A percentile compares a stretch with the other conserved stretches of the same genome.
These are phyloP conservation scores for Drosophila sturtevanti DNA, from an alignment of 1,140 invertebrate species.

Conservation along the genomic window DNA sequence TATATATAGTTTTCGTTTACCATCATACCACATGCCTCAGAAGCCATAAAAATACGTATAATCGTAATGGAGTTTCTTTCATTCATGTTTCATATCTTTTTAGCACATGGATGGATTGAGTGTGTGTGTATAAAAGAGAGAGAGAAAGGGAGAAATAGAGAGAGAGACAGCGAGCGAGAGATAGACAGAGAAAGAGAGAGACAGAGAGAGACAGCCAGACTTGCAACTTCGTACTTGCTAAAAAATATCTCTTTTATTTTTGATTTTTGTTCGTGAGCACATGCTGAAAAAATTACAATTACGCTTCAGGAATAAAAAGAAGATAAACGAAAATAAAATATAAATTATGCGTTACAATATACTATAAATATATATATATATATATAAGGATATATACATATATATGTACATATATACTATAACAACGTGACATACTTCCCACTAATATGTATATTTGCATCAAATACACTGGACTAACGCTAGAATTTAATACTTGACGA, in stretches of 20 bases:
- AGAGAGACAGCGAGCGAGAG: conserved; percentile 33
- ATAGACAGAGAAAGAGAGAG: conserved; percentile 37
- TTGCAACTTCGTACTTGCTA: conserved; percentile 74
- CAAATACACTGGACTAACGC: too few relatives aligned
- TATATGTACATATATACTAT: too few relatives aligned
- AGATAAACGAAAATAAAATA: conserved; percentile 31
- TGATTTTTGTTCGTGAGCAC: conserved; percentile 71
- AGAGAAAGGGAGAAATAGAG: background rate
- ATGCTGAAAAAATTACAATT: conserved; percentile 75
- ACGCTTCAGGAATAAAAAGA: conserved; percentile 51
- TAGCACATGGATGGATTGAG: conserved; percentile 14
- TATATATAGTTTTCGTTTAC: conserved; percentile 33
- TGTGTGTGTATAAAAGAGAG: background rate
- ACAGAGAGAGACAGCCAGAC: conserved; percentile 60
- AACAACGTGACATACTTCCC: conserved; percentile 50
- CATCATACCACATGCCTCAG: conserved; percentile 79
- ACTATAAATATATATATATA: conserved; percentile 23
- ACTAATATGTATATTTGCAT: conserved; percentile 17
- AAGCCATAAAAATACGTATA: conserved; percentile 64
- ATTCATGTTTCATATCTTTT: background rate
- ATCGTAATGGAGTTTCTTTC: conserved; percentile 6
- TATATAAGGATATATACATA: background rate
- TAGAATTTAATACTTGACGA: conserved; percentile 2
- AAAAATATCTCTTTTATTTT: conserved; percentile 26
- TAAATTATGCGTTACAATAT: background rate